A percentile compares a stretch with the other conserved stretches of the same genome.
Evolutionary conservation across 2,113 vertebrate species (phyloP).

Genomic region (Strix aluco): DNA sequence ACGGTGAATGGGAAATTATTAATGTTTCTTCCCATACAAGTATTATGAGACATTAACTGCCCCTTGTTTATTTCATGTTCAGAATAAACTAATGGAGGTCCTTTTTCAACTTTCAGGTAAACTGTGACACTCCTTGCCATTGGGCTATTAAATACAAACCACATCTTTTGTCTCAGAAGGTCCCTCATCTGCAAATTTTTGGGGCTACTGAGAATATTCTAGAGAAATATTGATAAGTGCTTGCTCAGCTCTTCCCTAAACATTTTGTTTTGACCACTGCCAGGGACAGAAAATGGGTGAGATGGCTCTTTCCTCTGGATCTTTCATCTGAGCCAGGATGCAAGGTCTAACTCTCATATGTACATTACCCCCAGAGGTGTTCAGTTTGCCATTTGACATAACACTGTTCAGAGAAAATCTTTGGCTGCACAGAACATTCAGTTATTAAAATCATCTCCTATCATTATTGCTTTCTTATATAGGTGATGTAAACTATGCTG

Average conservation of each 20-base stretch:
- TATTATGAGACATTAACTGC: not conserved
- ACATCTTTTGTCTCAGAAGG: not conserved
- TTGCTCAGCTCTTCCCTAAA: not conserved
- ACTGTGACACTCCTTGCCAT: not conserved
- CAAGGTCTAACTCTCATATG: not conserved
- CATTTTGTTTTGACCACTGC: not conserved
- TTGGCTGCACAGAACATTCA: not conserved
- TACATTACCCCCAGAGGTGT: not conserved
- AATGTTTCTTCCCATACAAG: not conserved
- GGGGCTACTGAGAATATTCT: not conserved
- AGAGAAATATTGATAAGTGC: not conserved
- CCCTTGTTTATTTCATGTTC: not conserved
- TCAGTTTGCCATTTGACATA: not conserved
- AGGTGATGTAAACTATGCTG: not conserved
- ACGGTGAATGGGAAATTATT: not conserved
- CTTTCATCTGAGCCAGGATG: not conserved
- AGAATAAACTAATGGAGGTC: not conserved
- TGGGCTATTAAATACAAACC: not conserved
- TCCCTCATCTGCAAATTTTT: not conserved
- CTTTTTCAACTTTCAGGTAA: not conserved
- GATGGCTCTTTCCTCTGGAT: not conserved
- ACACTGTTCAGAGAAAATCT: not conserved
- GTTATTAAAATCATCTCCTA: not conserved
- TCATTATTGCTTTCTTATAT: not conserved
- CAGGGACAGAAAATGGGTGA: not conserved